Base-by-base conservation (phyloP, 23 tunicate species). In the Styela plicata region DNA sequence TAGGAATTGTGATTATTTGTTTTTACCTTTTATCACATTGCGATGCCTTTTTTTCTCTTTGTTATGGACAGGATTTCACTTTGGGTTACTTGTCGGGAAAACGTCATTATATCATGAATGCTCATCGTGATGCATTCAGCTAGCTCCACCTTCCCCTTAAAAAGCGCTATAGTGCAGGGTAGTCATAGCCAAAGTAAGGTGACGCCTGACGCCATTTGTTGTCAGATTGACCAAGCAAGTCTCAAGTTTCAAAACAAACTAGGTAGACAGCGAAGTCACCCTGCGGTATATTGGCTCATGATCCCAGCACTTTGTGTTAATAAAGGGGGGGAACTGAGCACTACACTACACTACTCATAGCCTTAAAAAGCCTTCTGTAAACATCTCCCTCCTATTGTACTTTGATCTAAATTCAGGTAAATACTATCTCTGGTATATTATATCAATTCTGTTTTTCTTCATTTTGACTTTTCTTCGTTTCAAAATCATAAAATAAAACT, bases 51-150 rank as follows among this genome's bases (percentile, higher is more conserved):
- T 76, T 76, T 76, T 76, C 31, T 76, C 24, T 76, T 76, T 76
- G 31, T 53, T 44, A 29, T 76, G 81, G 81, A 76, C 81, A 76
- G 81, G 81, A 44, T 76, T 44, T 0, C 81, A 53, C 81, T 76
- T 76, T 76, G 81, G 66, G 37, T 44, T 76, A 76, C 81, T 76
- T 76, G 37, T 76, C 44, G 81, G 81, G 81, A 53, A 76, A 33
- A 44, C 81, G 63, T 53, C 63, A 44, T 76, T 22, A 76, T 13
- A 44, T 57, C 37, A 19, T 57, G 73, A 76, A 76, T 76, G 66
- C 81, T n/a, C 27, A 57, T 29, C 24, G 81, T 27, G 10, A 22
- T 19, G 17, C 64, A 53, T 76, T 76, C 64, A 63, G 63, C 22
- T 29, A 17, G 67, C 66, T 33, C 79, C 1, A 29, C 19, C 64